Evolutionary conservation across 2,113 vertebrate species (phyloP).

Genomic region (Passer montanus): DNA sequence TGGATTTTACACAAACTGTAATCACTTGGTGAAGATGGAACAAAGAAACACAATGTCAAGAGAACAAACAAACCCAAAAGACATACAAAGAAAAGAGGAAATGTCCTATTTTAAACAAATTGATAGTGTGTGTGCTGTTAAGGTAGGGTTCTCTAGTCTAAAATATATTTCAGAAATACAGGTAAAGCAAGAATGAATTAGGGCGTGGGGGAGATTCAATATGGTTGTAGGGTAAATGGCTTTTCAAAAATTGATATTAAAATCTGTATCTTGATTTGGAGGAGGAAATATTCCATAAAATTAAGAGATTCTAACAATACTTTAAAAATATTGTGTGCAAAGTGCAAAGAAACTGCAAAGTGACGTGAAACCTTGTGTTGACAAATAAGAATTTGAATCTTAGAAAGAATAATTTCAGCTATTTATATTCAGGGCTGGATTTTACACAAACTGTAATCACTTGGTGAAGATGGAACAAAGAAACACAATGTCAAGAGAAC

Average conservation of each 20-base stretch:
- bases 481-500: background rate
- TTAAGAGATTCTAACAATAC: background rate
- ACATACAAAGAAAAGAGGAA: background rate
- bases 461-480: background rate
- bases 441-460: background rate
- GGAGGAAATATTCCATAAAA: background rate
- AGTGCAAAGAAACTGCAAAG: background rate
- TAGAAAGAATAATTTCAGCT: background rate
- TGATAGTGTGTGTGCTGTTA: background rate
- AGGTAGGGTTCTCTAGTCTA: background rate
- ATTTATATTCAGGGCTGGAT: background rate
- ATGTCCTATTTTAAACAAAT: background rate
- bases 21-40: background rate
- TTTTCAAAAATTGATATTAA: background rate
- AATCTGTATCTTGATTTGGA: background rate
- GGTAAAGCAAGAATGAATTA: background rate
- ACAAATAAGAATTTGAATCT: background rate
- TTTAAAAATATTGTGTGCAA: background rate
- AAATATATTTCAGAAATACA: background rate
- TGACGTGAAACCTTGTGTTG: background rate
- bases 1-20: background rate
- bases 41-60: background rate
- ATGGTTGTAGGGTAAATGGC: background rate
- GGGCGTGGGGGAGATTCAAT: accelerated
- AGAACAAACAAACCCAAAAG: background rate